These are phyloP conservation scores for Muntiacus reevesi DNA, from an alignment of 2,113 vertebrate species.

Conservation along the genomic window DNA sequence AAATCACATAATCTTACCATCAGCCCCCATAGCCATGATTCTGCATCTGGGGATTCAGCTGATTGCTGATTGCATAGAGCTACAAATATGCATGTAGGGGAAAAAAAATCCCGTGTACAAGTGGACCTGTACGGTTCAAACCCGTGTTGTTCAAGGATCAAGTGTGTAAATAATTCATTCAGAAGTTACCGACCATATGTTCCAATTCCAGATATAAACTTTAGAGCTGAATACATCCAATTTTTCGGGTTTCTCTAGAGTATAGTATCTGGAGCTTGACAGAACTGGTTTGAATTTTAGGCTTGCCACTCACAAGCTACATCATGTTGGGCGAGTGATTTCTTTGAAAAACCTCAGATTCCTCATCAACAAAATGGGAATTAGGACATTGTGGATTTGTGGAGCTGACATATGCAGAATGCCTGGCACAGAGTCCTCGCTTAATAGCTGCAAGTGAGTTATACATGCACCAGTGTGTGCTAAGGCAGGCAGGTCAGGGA, in stretches of 20 bases:
- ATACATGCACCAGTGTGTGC: background rate
- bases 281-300: background rate
- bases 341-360: background rate
- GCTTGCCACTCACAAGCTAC: background rate
- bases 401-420: background rate
- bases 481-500: background rate
- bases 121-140: background rate
- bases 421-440: background rate
- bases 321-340: background rate
- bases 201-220: background rate
- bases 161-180: background rate
- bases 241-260: background rate
- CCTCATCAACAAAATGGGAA: background rate
- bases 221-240: background rate
- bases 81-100: background rate
- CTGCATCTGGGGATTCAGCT: background rate
- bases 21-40: background rate
- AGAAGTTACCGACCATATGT: background rate
- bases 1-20: background rate
- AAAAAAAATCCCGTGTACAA: background rate
- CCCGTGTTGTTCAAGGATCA: background rate
- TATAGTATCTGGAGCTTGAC: background rate
- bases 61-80: background rate
- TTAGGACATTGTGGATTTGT: background rate
- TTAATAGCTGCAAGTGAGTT: background rate